These are phyloP conservation scores for Drosophila melanica DNA, from an alignment of 1,140 invertebrate species.

Conservation along the genomic window DNA sequence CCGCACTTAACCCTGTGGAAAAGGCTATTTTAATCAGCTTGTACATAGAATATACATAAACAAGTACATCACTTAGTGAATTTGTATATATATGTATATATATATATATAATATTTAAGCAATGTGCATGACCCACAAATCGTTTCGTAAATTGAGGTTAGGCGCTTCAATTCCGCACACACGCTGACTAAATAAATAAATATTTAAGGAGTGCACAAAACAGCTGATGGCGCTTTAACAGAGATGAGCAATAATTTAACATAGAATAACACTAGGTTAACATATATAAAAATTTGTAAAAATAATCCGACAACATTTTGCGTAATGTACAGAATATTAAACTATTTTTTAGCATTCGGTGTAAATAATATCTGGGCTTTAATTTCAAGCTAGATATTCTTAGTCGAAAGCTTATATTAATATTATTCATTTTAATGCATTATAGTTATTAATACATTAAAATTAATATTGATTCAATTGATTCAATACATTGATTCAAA, in stretches of 20 bases:
- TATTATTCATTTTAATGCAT: no score
- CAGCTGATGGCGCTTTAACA: constrained; percentile 9
- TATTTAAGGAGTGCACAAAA: constrained; percentile 5
- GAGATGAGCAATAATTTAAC: background rate
- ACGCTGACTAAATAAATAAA: constrained; percentile 25
- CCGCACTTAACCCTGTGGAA: constrained; percentile 74
- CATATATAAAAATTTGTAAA: no score
- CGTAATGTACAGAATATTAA: no score
- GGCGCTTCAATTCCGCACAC: constrained; percentile 73
- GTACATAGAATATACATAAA: constrained; percentile 25
- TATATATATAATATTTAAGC: constrained; percentile 31
- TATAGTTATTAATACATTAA: no score
- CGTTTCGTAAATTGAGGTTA: constrained; percentile 72
- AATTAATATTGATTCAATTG: background rate
- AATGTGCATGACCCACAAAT: constrained; percentile 74
- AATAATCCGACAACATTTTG: no score
- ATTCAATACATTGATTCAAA: no score
- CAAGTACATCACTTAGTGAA: constrained; percentile 12
- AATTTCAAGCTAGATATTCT: no score
- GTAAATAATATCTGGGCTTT: no score
- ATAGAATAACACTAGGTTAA: background rate
- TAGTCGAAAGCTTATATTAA: no score
- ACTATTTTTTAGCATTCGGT: no score
- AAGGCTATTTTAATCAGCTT: constrained; percentile 64
- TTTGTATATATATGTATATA: constrained; percentile 5